Base-by-base conservation (phyloP, 2,797 vertebrate genomes). In the Falco concolor region DNA sequence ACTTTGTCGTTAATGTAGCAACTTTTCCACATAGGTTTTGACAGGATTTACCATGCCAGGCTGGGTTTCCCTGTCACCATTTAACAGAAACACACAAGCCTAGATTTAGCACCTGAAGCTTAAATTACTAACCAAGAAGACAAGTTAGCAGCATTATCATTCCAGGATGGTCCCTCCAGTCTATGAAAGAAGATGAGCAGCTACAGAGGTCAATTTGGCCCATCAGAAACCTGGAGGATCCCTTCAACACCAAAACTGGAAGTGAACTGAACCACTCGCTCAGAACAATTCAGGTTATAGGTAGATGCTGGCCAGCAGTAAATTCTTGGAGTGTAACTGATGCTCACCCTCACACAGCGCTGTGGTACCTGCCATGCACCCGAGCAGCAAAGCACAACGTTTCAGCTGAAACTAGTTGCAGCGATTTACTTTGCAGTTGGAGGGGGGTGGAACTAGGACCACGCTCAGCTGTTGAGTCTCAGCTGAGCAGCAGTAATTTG, bases 401-500 rank as follows among this genome's bases (percentile, higher is more conserved):
- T 57, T 28, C 4, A 79, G 65, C 80, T 27, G 3, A 20, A 61
- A 2, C 21, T 12, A 25, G 3, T 5, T 23, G 76, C 72, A 74
- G 30, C 1, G 32, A 38, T 23, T 28, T 42, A 34, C 76, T 52
- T 6, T 67, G 89, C 70, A 59, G 64, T 28, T 13, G 10, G 20
- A 60, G 61, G 15, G 27, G 50, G 50, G 9, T 64, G 61, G 47
- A 95, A 59, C 70, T 52, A 92, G 92, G 87, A 76, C 78, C 84
- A 11, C 0, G 40, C 75, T 76, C 59, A 11, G 81, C 81, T 13
- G 1, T 5, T 28, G 47, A 87, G 93, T 70, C 95, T 91, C 94
- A 87, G 81, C 81, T 89, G 91, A 95, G 87, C 87, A 88, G 91
- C 91, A 81, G 69, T 60, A 75, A 90, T 95, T 90, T 91, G 38